Evolutionary conservation across 2,888 invertebrate species (phyloP).

Genomic region (Torymus texanus): DNA sequence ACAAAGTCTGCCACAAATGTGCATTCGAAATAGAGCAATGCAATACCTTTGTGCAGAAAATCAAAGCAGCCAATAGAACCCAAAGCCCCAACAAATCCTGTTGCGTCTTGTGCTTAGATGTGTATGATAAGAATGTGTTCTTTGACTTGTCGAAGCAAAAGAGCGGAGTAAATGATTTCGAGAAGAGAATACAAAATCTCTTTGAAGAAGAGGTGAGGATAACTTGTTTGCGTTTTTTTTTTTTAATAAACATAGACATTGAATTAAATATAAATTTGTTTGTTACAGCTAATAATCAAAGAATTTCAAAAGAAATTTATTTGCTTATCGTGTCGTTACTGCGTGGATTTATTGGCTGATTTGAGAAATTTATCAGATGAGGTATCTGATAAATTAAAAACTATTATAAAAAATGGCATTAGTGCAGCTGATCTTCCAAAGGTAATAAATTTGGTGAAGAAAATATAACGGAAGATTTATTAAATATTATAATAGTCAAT

Average conservation of each 20-base stretch:
- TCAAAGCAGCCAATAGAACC: slow-evolving; percentile 54
- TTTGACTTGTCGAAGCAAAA: slow-evolving; percentile 65
- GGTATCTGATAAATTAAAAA: slow-evolving; percentile 58
- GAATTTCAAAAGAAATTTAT: slow-evolving; percentile 58
- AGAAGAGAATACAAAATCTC: slow-evolving; percentile 62
- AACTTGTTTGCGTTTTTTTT: not conserved
- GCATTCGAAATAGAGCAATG: slow-evolving; percentile 71
- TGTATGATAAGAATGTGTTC: slow-evolving; percentile 57
- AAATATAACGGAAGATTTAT: not conserved
- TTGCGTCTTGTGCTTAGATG: slow-evolving; percentile 62
- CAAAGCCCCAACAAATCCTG: not conserved
- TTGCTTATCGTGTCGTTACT: slow-evolving; percentile 70
- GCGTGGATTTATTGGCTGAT: slow-evolving; percentile 69
- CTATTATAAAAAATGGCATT: slow-evolving; percentile 57
- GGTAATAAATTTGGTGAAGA: slow-evolving; percentile 59
- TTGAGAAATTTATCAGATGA: slow-evolving; percentile 63
- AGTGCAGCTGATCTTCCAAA: slow-evolving; percentile 63
- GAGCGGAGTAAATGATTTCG: slow-evolving; percentile 57
- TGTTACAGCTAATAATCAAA: slow-evolving; percentile 48
- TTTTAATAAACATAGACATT: too few relatives aligned
- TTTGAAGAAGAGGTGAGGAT: slow-evolving; percentile 65
- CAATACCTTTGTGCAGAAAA: slow-evolving; percentile 66
- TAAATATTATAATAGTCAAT: not conserved
- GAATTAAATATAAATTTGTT: not conserved
- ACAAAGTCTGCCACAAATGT: slow-evolving; percentile 71